Base-by-base conservation (phyloP, 2,888 invertebrate species). In the Caenorhabditis macrosperma region DNA sequence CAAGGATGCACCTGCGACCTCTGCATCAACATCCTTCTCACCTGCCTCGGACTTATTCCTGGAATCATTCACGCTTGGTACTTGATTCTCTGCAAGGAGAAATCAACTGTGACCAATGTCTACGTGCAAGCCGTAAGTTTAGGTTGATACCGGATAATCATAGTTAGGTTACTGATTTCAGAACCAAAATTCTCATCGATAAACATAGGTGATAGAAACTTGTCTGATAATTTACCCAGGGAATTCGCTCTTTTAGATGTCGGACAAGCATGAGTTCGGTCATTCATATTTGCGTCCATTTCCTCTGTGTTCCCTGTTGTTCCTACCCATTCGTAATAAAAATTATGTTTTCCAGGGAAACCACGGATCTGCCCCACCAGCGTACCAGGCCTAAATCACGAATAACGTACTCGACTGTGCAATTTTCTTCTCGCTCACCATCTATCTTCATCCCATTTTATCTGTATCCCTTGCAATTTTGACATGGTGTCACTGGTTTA, bases 51-150 rank as follows among this genome's bases (percentile, higher is more conserved):
- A 9, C 0, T 60, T 1, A 68, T 78, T 30, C 82, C 82, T 0
- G 15, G 88, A 26, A 50, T 78, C 35, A 78, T 82, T 22, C 78
- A 82, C 54, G 82, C 82, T 9, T 76, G 69, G 66, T 82, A 78
- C 41, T 6, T 82, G 33, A 74, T 81, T 26, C 63, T 78, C 26
- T 80, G 71, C 61, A 71, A 60, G 54, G 71, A 80, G 67, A 69
- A 71, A 20, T 30, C 41, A 0, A 30, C 52, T 24, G 30, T 74
- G 15, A 69, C 69, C 26, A 75, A 80, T 61, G 52, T 80, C 61
- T 80, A 80, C 57, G 57, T 80, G 5, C 69, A 69, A 30, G 54
- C 74, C 12, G 80, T 80, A 15, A 76, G 79, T 80, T 35, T 7
- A 5, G 9, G 17, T 24, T 6, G 6, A 17, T 4, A 46, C 44